phyloP scores from a whole-genome alignment of 2,888 invertebrate species.

The Hedya salicella region DNA sequence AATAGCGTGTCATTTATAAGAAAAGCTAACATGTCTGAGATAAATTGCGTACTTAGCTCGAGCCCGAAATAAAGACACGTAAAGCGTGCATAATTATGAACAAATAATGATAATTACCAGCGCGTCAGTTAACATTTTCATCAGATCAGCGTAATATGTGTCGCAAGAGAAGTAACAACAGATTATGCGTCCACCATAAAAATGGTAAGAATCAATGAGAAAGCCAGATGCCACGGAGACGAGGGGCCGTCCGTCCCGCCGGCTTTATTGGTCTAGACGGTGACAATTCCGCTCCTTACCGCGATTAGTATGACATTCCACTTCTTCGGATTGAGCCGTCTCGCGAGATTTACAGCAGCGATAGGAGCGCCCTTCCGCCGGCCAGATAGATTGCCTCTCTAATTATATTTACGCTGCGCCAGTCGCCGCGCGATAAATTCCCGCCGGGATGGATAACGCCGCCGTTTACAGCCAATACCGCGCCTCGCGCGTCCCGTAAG shows the following conservation, averaged over 20 bases:
- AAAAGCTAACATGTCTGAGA: background rate
- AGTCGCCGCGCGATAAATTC: conserved; percentile 77
- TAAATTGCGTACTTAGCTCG: background rate
- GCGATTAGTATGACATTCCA: conserved; percentile 65
- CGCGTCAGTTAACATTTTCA: background rate
- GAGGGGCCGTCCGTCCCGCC: conserved; percentile 30
- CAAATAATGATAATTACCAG: too few relatives aligned
- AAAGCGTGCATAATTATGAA: background rate
- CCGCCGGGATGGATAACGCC: conserved; percentile 72
- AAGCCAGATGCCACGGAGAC: conserved; percentile 18
- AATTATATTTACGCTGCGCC: conserved; percentile 84
- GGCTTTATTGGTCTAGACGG: conserved; percentile 43
- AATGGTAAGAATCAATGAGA: conserved; percentile 12
- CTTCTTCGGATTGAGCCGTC: conserved; percentile 80
- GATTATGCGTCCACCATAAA: background rate
- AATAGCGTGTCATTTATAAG: background rate
- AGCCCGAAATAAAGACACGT: too few relatives aligned
- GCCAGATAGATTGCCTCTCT: conserved; percentile 82
- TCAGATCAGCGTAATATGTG: background rate
- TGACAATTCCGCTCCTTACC: conserved; percentile 48
- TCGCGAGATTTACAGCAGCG: conserved; percentile 77
- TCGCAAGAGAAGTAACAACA: background rate
- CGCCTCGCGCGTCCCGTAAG: conserved; percentile 52
- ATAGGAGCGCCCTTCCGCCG: conserved; percentile 80
- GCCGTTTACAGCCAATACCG: conserved; percentile 65